Conservation (phyloP, 2,113 vertebrate species). For the Salvelinus sp. region DNA sequence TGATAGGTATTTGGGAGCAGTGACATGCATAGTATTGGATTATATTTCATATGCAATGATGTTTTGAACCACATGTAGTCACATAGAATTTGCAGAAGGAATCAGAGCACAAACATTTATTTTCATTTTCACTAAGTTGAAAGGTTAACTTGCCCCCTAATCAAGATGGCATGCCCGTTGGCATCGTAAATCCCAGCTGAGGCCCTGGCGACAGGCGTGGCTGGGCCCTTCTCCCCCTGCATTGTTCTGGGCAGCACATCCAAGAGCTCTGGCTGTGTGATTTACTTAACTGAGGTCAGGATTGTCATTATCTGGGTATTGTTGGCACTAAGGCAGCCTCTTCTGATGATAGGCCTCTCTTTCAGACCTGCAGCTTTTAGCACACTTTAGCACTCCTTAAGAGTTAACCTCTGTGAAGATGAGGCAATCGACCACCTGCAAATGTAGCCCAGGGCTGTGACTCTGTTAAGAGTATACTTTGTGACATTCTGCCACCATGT, state of each 20-base stretch:
- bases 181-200: constrained; percentile 86
- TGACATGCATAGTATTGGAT: constrained; percentile 49
- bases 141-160: constrained; percentile 86
- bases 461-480: constrained; percentile 72
- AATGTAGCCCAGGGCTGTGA: constrained; percentile 77
- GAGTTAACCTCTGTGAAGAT: constrained; percentile 84
- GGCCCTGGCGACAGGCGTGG: constrained; percentile 74
- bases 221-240: constrained; percentile 77
- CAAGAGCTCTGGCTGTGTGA: constrained; percentile 88
- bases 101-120: constrained; percentile 31
- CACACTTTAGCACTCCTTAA: constrained; percentile 69
- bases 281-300: constrained; percentile 92
- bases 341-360: constrained; percentile 82
- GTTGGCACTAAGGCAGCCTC: constrained; percentile 77
- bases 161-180: constrained; percentile 85
- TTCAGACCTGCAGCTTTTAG: constrained; percentile 79
- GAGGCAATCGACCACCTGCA: constrained; percentile 85
- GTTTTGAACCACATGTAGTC: constrained; percentile 54
- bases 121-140: constrained; percentile 71
- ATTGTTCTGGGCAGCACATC: constrained; percentile 83
- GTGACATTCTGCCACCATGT: constrained; percentile 75
- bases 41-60: constrained; percentile 47
- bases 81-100: constrained; percentile 55
- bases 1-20: constrained; percentile 38
- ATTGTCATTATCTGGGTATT: constrained; percentile 93